Evolutionary conservation across 2,888 invertebrate genomes (phyloP).

Genomic region (Drosophila gaucha): DNA sequence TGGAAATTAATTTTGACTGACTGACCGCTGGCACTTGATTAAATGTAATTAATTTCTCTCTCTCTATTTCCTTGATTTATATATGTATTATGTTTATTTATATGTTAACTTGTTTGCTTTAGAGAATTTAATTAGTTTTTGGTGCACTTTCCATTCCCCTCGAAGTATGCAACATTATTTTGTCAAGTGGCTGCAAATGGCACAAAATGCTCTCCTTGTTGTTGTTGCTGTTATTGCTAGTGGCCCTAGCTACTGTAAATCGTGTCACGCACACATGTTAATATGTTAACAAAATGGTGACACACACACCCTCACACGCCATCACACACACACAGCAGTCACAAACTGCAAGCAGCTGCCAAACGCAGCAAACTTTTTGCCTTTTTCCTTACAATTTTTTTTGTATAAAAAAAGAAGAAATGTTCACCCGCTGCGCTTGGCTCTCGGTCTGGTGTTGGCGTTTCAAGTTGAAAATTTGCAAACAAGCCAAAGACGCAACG

Average conservation of each 20-base stretch:
- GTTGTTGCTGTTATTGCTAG: conserved; percentile 27
- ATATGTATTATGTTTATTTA: conserved; percentile 16
- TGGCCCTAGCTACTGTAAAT: conserved; percentile 43
- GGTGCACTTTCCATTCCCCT: conserved; percentile 25
- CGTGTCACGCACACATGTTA: conserved; percentile 63
- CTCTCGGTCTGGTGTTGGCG: conserved; percentile 63
- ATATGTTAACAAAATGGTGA: conserved; percentile 52
- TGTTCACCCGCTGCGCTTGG: conserved; percentile 51
- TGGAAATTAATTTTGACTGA: conserved; percentile 70
- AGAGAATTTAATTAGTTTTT: conserved; percentile 49
- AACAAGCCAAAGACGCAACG: conserved; percentile 60
- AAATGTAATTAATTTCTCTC: conserved; percentile 72
- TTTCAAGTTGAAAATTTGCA: conserved; percentile 76
- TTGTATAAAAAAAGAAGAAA: conserved; percentile 34
- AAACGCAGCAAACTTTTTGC: conserved; percentile 61
- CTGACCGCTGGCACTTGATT: conserved; percentile 61
- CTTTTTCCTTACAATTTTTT: conserved; percentile 29
- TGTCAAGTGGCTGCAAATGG: conserved; percentile 55
- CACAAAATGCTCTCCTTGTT: conserved; percentile 17
- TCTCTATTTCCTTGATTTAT: conserved; percentile 19
- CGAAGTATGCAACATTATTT: conserved; percentile 44
- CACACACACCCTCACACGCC: conserved; percentile 21
- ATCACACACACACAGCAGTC: conserved; percentile 21
- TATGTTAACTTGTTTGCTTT: conserved; percentile 19
- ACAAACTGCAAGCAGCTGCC: conserved; percentile 64